Base-by-base conservation (phyloP, 2,797 vertebrate genomes). In the Buphagus erythrorhynchus region DNA sequence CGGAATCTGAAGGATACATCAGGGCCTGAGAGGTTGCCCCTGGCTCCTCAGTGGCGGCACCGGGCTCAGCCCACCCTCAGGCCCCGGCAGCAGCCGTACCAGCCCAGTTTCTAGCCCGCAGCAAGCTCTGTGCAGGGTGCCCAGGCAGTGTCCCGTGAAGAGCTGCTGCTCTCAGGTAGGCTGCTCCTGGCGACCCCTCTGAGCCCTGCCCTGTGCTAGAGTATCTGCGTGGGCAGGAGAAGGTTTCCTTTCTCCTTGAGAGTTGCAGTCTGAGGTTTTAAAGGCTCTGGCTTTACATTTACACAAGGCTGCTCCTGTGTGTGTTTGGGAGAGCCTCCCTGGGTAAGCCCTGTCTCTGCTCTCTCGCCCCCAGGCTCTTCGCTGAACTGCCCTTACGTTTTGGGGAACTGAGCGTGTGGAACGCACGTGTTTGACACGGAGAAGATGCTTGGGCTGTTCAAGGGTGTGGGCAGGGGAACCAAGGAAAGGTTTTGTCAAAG, bases 141-240 rank as follows among this genome's bases (percentile, higher is more conserved):
- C 14, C 0, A 0, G 31, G 9, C 0, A 3, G 18, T 0, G 3
- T 3, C 0, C 29, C 0, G 0, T 9, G 7, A 22, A 5, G n/a
- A 26, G 35, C 4, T 42, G 29, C 3, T 17, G 5, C 0, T 0
- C 6, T 38, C 14, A 31, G 57, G 88, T 67, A 12, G 3, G 58
- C 14, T 42, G 11, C 1, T 83, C 26, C 3, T 76, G 3, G 21
- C n/a, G 4, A 2, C 0, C 0, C 1, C 1, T 36, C 8, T 2
- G 1, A 16, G 12, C 1, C 2, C 2, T 38, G 16, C 3, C 8
- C 2, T 9, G 10, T 26, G 2, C 8, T 2, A 5, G 20, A 21
- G 5, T 8, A 4, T 18, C 11, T 28, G 4, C 1, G 13, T 4
- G 42, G 14, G 6, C 22, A 9, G 4, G 22, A 6, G 21, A 67